Percentiles rank a stretch among this genome's conserved stretches.
These are phyloP conservation scores for Tridacna gigas DNA, from an alignment of 2,888 invertebrate genomes.

Conservation along the genomic window DNA sequence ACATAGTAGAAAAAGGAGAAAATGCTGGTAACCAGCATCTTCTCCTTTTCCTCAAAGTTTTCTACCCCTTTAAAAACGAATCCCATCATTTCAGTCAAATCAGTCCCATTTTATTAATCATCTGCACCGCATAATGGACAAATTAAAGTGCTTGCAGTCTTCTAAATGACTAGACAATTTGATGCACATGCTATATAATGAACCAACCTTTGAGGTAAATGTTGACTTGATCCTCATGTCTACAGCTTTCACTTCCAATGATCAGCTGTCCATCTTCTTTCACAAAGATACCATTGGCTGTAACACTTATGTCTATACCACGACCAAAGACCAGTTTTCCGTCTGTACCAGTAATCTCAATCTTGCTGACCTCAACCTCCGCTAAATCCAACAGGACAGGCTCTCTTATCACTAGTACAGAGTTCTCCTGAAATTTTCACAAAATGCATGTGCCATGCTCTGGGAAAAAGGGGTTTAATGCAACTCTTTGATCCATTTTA, in stretches of 20 bases:
- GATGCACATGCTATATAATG: too few species aligned
- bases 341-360: constrained; percentile 24
- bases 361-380: constrained; percentile 39
- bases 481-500: too few species aligned
- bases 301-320: constrained; percentile 34
- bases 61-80: too few species aligned
- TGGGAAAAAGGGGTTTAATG: not conserved
- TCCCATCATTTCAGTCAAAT: too few species aligned
- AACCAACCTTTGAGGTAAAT: constrained; percentile 34
- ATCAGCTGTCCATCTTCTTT: constrained; percentile 41
- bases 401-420: constrained; percentile 12
- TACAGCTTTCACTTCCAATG: constrained; percentile 45
- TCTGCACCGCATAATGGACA: too few species aligned
- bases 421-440: constrained; percentile 14
- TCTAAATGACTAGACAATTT: too few species aligned
- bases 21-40: too few species aligned
- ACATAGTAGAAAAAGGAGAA: too few species aligned
- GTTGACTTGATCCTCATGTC: constrained; percentile 38
- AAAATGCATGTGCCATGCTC: not conserved
- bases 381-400: constrained; percentile 30
- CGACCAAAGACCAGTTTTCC: constrained; percentile 42
- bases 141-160: too few species aligned
- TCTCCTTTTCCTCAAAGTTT: too few species aligned
- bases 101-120: too few species aligned
- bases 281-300: constrained; percentile 39